Base-by-base conservation (phyloP, 2,113 vertebrate species). In the Sapajus apella region DNA sequence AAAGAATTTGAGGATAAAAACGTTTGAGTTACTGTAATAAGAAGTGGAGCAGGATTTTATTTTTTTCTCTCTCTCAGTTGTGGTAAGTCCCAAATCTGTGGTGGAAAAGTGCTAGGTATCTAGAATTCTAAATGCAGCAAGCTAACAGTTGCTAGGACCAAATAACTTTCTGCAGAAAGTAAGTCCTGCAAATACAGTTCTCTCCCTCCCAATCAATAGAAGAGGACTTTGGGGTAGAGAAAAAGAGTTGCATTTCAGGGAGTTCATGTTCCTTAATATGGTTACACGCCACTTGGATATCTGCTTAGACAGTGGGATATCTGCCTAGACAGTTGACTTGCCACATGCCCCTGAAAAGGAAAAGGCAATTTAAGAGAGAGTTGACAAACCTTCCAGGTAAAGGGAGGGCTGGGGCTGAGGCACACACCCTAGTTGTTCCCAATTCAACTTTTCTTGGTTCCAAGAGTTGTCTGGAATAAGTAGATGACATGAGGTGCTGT, bases 1-100 rank as follows among this genome's bases (percentile, higher is more conserved):
- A 68, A 75, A 73, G 20, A 83, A 90, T 56, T 89, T 94, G 86
- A 93, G 16, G 77, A 58, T 86, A 81, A 76, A 68, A 87, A 83
- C 2, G 1, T 76, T 50, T 84, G 37, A 56, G 35, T 80, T 87
- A 52, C 17, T 77, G 9, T 23, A 52, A 37, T 9, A 92, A 56
- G 32, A 89, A 47, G 14, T 25, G 16, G n/a, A 56, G 2, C 3
- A 55, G 37, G 40, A 80, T 96, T 96, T 96, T 58, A 66, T 52
- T 32, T 85, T 73, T 45, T 47, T 68, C 27, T 72, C 17, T 90
- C 8, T 90, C 43, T 83, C 79, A 95, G n/a, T 87, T 94, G 45
- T 27, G 86, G 37, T 12, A 64, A 45, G 50, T 52, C 12, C 45
- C 55, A 91, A 87, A 72, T 75, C 50, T 86, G 14, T 73, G 52